These are phyloP conservation scores for Melieria omissa DNA, from an alignment of 2,888 invertebrate genomes.

Conservation along the genomic window DNA sequence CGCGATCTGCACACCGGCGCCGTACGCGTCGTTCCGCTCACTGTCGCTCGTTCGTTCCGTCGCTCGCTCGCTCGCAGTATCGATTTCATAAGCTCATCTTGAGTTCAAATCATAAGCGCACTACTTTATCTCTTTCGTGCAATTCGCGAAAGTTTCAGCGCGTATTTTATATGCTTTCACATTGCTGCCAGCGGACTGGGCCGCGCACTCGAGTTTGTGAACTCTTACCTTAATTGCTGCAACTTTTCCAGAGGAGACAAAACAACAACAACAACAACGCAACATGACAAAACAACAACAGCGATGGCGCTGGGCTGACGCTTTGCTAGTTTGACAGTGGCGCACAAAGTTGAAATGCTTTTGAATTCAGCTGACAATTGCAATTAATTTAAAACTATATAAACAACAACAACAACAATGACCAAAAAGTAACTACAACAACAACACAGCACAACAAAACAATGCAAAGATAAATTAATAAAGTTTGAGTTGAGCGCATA, in stretches of 20 bases:
- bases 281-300: constrained; percentile 19
- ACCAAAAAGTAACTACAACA: background rate
- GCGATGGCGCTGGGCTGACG: constrained; percentile 11
- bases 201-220: constrained; percentile 8
- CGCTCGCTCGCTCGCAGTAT: too few relatives aligned
- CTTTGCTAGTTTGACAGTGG: constrained; percentile 14
- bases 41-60: too few relatives aligned
- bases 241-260: constrained; percentile 19
- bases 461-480: constrained; percentile 2
- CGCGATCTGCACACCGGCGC: too few relatives aligned
- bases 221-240: constrained; percentile 33
- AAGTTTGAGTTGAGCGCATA: background rate
- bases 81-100: too few relatives aligned
- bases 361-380: constrained; percentile 28
- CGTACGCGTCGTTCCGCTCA: too few relatives aligned
- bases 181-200: background rate
- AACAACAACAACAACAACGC: constrained; percentile 15
- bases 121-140: constrained; percentile 4
- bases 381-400: constrained; percentile 28
- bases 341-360: background rate
- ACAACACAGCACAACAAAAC: background rate
- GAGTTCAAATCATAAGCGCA: background rate
- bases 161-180: too few relatives aligned
- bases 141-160: background rate
- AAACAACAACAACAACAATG: background rate